These are phyloP conservation scores for Notamacropus eugenii DNA, from an alignment of 2,797 vertebrate species.

Conservation along the genomic window DNA sequence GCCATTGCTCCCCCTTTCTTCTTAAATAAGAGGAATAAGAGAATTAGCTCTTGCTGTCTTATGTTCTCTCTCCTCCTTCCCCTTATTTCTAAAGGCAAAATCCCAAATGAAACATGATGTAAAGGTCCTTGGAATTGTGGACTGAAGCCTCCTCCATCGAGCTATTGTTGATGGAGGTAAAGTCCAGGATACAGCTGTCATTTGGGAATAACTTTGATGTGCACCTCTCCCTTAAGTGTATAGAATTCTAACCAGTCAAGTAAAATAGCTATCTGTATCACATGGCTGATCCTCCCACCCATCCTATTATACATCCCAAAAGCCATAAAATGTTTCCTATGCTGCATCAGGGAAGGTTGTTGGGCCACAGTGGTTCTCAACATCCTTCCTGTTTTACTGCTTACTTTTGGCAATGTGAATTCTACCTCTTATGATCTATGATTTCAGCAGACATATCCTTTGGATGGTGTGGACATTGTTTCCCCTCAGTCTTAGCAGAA, in stretches of 20 bases:
- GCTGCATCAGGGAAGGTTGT: background rate
- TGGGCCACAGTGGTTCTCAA: background rate
- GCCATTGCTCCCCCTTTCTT: slow-evolving; percentile 37
- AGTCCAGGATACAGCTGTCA: too few relatives aligned
- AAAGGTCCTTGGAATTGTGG: background rate
- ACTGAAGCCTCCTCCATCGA: background rate
- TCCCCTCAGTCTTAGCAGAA: background rate
- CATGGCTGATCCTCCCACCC: too few relatives aligned
- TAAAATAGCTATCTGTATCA: background rate
- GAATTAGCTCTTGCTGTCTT: background rate
- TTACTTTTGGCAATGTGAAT: background rate
- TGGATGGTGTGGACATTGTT: background rate
- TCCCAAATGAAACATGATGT: background rate
- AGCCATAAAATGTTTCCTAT: background rate
- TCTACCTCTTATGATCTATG: background rate
- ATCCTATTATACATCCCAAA: background rate
- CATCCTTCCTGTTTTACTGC: background rate
- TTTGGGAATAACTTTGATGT: too few relatives aligned
- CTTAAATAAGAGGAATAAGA: slow-evolving; percentile 4
- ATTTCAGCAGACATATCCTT: background rate
- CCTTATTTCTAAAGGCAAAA: background rate
- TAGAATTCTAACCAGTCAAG: background rate
- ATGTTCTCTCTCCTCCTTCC: background rate
- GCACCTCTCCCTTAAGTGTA: background rate
- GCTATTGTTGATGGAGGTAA: background rate